Evolutionary conservation across 2,797 vertebrate genomes (phyloP), one percentile per base, ranked within the genome.

Genomic region (Coracias cyanogaster): DNA sequence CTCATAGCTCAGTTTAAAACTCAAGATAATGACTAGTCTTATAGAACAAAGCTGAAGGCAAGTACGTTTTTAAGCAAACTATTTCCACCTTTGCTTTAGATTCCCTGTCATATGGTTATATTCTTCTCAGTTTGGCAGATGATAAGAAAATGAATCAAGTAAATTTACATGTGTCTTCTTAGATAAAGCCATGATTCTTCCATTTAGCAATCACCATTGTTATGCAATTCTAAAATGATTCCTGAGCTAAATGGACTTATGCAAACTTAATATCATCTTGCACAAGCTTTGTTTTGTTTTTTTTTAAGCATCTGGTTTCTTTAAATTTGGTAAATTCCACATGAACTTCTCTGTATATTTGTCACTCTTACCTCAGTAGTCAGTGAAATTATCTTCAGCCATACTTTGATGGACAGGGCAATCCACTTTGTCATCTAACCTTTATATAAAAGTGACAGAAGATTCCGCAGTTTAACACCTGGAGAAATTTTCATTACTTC

Each of bases 401-500:
- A 86, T 41, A 69, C 86, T 97, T 95, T 97, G 96, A 98, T 86
- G 80, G 96, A 97, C 97, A 97, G 92, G 92, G 77, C 85, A 97
- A 98, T 98, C 67, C 93, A 93, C 91, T 95, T 92, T 94, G 90
- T 94, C 19, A 35, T 92, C 95, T 96, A 93, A 96, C 66, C 54
- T 77, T 87, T 93, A 45, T 66, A 95, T 96, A 84, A 96, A 96
- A 97, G 73, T 97, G 96, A 94, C 96, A 97, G 90, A 96, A 94
- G 91, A 97, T 95, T 96, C 82, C 87, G 78, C 58, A 82, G 70
- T 96, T 97, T 97, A 97, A 96, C 91, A 94, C 84, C 79, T 93
- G 57, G 31, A 92, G 89, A 96, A 96, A 97, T 95, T 97, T 97
- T 97, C 95, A 97, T 97, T 97, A 95, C 88, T 90, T 96, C 82